Evolutionary conservation across 2,888 invertebrate species (phyloP), one percentile per base, ranked within the genome.

Genomic region (Catocala sponsa): DNA sequence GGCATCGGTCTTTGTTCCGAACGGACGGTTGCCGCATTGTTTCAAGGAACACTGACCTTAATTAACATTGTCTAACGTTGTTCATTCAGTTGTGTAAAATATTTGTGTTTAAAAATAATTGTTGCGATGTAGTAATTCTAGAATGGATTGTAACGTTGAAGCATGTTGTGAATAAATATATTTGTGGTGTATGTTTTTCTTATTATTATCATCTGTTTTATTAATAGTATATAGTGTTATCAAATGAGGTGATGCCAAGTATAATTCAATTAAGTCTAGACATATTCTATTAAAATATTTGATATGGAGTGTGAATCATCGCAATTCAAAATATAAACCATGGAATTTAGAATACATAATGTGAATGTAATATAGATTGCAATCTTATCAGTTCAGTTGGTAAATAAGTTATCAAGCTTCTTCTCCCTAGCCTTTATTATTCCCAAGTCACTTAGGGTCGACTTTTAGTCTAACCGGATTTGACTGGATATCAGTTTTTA

Each of bases 1-100:
- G 92, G 87, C 80, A 86, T 76, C 62, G 61, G 43, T 64, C 74
- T 82, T 80, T 79, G 80, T 82, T 82, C 74, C 65, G 70, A 61
- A 64, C 63, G 68, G 74, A 78, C 69, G 77, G 70, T 73, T 74
- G 70, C 64, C 68, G 68, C 67, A 74, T 76, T 74, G 80, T 83
- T 83, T 63, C 54, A 46, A 73, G 47, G 42, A 72, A 73, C 65
- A 68, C 55, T 72, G 63, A 65, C 73, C 67, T 74, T 57, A 59
- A 67, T 65, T 63, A 59, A 61, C 59, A 56, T 59, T 68, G 47
- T 67, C 33, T 63, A 56, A 67, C 53, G 50, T 62, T 57, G 54
- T 58, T 56, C 57, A 66, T 58, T 66, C 56, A 65, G 44, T 63
- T 60, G 62, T 47, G 38, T 57, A 65, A 38, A 49, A 44, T 13